Evolutionary conservation across 2,888 invertebrate species (phyloP), one percentile per base, ranked within the genome.

Genomic region (Pandemis corylana): DNA sequence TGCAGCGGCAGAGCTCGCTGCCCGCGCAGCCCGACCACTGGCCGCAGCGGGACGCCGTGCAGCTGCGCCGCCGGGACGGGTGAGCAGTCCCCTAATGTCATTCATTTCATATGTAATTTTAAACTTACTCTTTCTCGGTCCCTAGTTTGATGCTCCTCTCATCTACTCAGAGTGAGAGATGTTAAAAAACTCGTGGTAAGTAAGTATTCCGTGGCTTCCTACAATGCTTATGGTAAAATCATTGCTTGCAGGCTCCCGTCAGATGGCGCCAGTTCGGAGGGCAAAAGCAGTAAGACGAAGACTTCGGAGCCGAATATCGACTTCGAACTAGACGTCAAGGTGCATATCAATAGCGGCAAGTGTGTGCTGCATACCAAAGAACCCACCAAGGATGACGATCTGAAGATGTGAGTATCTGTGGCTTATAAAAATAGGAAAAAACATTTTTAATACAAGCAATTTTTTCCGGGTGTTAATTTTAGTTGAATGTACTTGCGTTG

Each of bases 321-420:
- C 90, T 97, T 99, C 85, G 99, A 99, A 87, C 92, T 99, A 81
- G 99, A 99, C 88, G 98, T 99, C 7, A 99, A 99, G 91, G 99
- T 99, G 63, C 96, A 98, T 83, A 98, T 99, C 77, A 99, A 99
- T 90, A 98, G 98, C 82, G 99, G 99, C 9, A 98, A 99, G 91
- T 99, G 99, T 90, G 98, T 99, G 49, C 95, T 99, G 53, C 99
- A 99, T 88, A 99, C 99, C 2, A 98, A 98, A 90, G 98, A 98
- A 83, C 95, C 95, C 77, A 93, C 89, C 72, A 96, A 93, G 81
- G 96, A 96, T 70, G 97, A 97, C 75, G 97, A 96, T 77, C 91
- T 96, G 62, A 96, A 96, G 89, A 90, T 95, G 96, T 96, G 79
- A 88, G 91, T 89, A 36, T 36, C 2, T 9, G 10, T 7, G 9